Conservation (phyloP, 2,113 vertebrate species). For the Protobothrops flavoviridis region DNA sequence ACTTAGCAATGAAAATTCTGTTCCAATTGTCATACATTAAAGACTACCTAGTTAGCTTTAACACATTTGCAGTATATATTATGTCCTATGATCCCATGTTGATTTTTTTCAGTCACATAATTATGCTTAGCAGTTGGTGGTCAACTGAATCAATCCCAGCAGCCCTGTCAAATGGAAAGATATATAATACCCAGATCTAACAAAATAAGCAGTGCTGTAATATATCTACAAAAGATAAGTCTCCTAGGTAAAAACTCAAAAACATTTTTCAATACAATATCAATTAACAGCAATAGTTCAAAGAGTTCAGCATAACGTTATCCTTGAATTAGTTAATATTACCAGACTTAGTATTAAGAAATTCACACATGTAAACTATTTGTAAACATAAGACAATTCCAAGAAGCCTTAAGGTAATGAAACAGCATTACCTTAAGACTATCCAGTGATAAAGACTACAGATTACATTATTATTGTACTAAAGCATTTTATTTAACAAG, state of each 20-base stretch:
- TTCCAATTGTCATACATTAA: background rate
- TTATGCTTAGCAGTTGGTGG: slow-evolving; percentile 31
- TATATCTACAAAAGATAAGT: slow-evolving; percentile 13
- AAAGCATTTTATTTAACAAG: background rate
- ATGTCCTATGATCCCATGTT: background rate
- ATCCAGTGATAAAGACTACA: background rate
- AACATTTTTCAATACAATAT: background rate
- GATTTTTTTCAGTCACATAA: slow-evolving; percentile 4
- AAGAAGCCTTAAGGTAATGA: background rate
- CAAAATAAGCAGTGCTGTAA: background rate
- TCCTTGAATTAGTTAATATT: background rate
- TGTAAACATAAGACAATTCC: background rate
- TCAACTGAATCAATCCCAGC: slow-evolving; percentile 17
- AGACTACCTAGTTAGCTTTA: background rate
- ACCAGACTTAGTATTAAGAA: background rate
- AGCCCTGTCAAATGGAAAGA: slow-evolving; percentile 9
- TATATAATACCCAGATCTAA: slow-evolving; percentile 24
- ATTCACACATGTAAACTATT: background rate
- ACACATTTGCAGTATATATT: slow-evolving; percentile 20
- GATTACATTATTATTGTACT: background rate
- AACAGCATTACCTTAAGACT: background rate
- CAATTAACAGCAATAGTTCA: background rate
- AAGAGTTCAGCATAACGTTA: background rate
- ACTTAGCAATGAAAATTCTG: background rate
- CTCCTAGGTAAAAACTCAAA: slow-evolving; percentile 11